phyloP scores from a whole-genome alignment of 2,888 invertebrate species.

The Bursaphelenchus okinawaensis region DNA sequence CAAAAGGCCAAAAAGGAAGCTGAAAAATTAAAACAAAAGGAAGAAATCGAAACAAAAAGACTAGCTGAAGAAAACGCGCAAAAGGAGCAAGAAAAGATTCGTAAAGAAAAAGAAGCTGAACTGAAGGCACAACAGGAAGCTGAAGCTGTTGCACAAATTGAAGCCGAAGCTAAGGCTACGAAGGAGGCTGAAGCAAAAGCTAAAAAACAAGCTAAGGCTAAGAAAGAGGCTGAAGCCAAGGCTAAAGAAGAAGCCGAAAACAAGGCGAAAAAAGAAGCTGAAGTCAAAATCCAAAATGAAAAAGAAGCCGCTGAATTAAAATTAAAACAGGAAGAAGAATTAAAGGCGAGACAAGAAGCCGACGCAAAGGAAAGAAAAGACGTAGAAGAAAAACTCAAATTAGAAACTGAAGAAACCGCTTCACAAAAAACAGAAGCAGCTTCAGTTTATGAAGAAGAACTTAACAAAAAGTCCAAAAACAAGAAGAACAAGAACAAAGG shows the following conservation, averaged over 20 bases:
- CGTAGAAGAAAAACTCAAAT: background rate
- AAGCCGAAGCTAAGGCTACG: background rate
- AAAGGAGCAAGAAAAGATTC: no score
- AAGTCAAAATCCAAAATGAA: background rate
- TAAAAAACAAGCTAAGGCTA: conserved; percentile 1
- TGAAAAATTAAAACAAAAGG: no score
- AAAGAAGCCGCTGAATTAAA: background rate
- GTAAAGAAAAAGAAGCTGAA: background rate
- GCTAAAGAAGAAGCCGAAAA: conserved; percentile 6
- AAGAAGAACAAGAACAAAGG: conserved; percentile 6
- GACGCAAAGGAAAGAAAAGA: background rate
- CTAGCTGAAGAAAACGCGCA: no score
- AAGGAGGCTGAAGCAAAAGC: background rate
- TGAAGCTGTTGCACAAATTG: no score
- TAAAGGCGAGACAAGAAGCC: background rate
- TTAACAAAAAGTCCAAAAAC: conserved; percentile 11
- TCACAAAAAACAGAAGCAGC: conserved; percentile 2
- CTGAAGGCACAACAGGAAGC: background rate
- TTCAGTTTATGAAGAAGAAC: conserved; percentile 1
- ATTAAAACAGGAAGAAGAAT: background rate
- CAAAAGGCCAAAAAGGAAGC: background rate
- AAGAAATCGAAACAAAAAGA: no score
- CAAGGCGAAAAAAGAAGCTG: background rate
- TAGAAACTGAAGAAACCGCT: background rate
- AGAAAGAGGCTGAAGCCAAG: conserved; percentile 1